Evolutionary conservation across 2,113 vertebrate genomes (phyloP).

Genomic region (Protomyctophum bolini): DNA sequence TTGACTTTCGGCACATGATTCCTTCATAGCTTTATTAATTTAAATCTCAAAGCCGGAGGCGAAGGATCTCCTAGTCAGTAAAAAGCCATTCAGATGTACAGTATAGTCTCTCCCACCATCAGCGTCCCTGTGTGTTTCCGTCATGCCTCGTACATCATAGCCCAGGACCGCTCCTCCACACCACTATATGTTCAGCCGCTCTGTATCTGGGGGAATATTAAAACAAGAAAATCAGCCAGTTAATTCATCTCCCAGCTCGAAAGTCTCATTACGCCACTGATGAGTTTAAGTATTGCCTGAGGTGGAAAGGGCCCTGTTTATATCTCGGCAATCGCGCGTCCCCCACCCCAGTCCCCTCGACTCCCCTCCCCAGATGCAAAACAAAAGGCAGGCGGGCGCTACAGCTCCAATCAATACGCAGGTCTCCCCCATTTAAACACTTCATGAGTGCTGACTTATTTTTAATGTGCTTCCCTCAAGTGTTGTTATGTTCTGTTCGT

Average conservation of each 20-base stretch:
- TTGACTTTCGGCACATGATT: conserved; percentile 8
- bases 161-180: conserved; percentile 11
- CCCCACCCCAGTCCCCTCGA: too few species aligned
- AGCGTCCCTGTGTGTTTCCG: conserved; percentile 20
- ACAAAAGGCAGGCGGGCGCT: conserved; percentile 62
- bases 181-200: conserved; percentile 36
- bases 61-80: conserved; percentile 30
- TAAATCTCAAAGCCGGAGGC: conserved; percentile 12
- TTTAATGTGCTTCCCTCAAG: conserved; percentile 52
- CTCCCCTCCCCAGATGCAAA: conserved; percentile 27
- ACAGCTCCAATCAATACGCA: conserved; percentile 53
- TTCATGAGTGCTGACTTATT: conserved; percentile 59
- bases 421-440: conserved; percentile 55
- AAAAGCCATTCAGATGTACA: conserved; percentile 29
- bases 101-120: not conserved
- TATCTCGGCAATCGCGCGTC: conserved; percentile 44
- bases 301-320: conserved; percentile 67
- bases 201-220: conserved; percentile 26
- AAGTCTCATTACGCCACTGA: conserved; percentile 81
- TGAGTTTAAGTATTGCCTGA: conserved; percentile 75
- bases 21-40: conserved; percentile 24
- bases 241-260: conserved; percentile 81
- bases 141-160: conserved; percentile 53
- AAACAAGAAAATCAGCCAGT: conserved; percentile 71
- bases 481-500: conserved; percentile 23